These are phyloP conservation scores for Notodonta dromedarius DNA, from an alignment of 2,888 invertebrate genomes.

Conservation along the genomic window DNA sequence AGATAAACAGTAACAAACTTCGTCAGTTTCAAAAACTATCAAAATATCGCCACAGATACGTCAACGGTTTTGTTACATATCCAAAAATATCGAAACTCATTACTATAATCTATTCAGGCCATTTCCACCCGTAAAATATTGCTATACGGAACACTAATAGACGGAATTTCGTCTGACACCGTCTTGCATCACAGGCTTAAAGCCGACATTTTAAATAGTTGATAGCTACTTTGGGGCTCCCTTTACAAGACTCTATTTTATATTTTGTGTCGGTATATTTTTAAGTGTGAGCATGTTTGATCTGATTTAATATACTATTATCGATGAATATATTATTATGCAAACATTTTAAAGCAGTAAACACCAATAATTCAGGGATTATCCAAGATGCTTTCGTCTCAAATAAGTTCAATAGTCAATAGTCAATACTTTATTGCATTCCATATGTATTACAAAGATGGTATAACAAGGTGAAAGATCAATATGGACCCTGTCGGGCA, in stretches of 20 bases:
- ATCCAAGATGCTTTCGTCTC: too few species aligned
- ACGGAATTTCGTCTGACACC: slow-evolving; percentile 13
- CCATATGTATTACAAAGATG: too few species aligned
- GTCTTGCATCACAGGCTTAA: slow-evolving; percentile 9
- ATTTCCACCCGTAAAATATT: slow-evolving; percentile 27
- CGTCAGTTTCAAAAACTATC: too few species aligned
- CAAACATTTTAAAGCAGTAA: neutral
- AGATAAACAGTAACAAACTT: too few species aligned
- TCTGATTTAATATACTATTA: neutral
- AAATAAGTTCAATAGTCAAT: too few species aligned
- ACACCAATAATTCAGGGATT: too few species aligned
- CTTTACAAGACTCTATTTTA: neutral
- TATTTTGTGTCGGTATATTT: neutral
- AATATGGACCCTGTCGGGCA: too few species aligned
- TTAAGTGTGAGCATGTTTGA: neutral
- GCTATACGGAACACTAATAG: slow-evolving; percentile 28
- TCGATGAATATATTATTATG: neutral
- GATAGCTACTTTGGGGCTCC: slow-evolving; percentile 1
- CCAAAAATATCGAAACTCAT: slow-evolving; percentile 11
- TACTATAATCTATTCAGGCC: slow-evolving; percentile 21
- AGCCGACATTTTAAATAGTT: slow-evolving; percentile 14
- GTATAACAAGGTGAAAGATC: too few species aligned
- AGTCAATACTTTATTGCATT: too few species aligned
- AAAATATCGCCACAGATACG: neutral
- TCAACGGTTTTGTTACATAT: neutral